Base-by-base conservation (phyloP, 2,797 vertebrate genomes). In the Danio jaintianensis region DNA sequence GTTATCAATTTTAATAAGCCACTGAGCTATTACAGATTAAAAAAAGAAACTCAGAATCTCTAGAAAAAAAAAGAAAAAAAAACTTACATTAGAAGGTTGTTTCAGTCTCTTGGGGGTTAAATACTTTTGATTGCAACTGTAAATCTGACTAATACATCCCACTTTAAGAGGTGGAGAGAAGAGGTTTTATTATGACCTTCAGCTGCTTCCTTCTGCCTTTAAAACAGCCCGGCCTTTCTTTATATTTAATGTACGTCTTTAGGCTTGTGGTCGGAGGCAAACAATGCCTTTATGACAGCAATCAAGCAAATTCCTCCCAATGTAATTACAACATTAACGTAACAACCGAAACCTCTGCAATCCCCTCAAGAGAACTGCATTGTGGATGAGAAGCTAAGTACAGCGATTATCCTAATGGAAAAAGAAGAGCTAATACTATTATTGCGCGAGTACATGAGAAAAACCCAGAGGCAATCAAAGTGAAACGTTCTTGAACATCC, bases 401-500 rank as follows among this genome's bases (percentile, higher is more conserved):
- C 53, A 12, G 63, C 61, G 76, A 83, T 83, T 79, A 83, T 38
- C 69, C 70, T 69, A 79, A 83, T 79, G 76, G 70, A 77, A 79
- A 73, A 83, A 43, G 68, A 79, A 43, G 40, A 64, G 68, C 78
- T 79, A 79, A 79, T 72, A 69, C 68, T 79, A 72, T 79, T 79
- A 79, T 72, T 63, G 78, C 2, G 13, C 40, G 11, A 64, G 59
- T 63, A 55, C 78, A 79, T 10, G 38, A 72, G 78, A 63, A 58
- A 55, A 72, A 79, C 68, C 68, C 68, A 13, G 59, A 79, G 78
- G 78, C 78, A 72, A 63, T 79, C 58, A 71, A 79, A 79, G 78
- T 79, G 68, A 72, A 79, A 72, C 48, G 78, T 71, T 79, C 68
- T 72, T 79, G 78, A 79, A 72, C 48, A 79, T 79, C 45, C 68